Evolutionary conservation across 2,113 vertebrate species (phyloP).

Genomic region (Xerus inauris): DNA sequence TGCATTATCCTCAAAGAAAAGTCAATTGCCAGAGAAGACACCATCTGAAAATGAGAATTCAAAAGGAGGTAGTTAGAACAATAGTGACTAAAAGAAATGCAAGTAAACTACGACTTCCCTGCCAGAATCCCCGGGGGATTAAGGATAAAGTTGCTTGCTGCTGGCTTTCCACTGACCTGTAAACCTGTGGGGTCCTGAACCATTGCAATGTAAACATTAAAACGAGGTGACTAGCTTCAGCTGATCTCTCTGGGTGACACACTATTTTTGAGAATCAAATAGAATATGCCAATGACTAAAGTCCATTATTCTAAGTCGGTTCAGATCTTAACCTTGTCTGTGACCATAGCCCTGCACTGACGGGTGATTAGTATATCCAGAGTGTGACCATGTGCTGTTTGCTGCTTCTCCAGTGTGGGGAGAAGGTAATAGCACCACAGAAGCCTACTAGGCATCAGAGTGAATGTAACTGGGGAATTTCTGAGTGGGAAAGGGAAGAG

Average conservation of each 20-base stretch:
- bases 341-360: background rate
- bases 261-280: constrained; percentile 4
- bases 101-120: too few species aligned
- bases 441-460: background rate
- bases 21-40: background rate
- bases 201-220: background rate
- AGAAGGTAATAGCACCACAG: background rate
- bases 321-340: background rate
- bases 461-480: background rate
- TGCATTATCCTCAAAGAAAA: background rate
- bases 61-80: background rate
- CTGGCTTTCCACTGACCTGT: background rate
- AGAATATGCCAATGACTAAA: background rate
- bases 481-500: background rate
- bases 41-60: background rate
- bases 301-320: background rate
- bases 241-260: background rate
- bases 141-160: background rate
- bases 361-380: background rate
- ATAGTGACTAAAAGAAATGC: background rate
- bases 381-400: too few species aligned
- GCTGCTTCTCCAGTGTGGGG: background rate
- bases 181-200: background rate
- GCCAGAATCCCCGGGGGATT: background rate
- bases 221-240: background rate